Base-by-base conservation (phyloP, 2,888 invertebrate species). In the Drosophila limbata region DNA sequence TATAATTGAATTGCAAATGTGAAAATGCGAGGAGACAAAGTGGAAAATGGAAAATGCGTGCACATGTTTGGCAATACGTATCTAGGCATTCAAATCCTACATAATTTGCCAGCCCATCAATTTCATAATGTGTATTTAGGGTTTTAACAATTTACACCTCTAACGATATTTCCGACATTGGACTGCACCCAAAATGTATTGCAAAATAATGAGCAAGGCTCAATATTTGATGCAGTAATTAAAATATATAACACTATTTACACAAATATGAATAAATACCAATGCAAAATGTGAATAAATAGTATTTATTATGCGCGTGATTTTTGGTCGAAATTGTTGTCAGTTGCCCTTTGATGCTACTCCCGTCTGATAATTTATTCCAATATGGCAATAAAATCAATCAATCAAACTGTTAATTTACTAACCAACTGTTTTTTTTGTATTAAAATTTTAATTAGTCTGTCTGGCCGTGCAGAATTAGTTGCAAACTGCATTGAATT, bases 321-420 rank as follows among this genome's bases (percentile, higher is more conserved):
- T 83, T 84, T 86, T 84, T 77, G 84, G 84, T 71, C 52, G 61
- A 80, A 79, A 74, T 44, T 21, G 42, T 25, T 42, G 4, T 21
- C 8, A 50, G 15, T 33, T 52, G 28, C n/a, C 25, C 25, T 39
- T 17, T 35, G 37, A 37, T 47, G 37, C 15, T 15, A 1, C 25
- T 19, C 21, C n/a, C 44, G 13, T 11, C 72, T 13, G 73, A 10
- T 51, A 55, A 71, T 72, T 69, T 69, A 60, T 69, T 77, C 66
- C 77, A 73, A 64, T 69, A 67, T 19, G 19, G 66, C 56, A 84
- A 79, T 79, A 59, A 65, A 70, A 64, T 59, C 78, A 79, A 85
- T 84, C 85, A 85, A 85, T 84, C 85, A 84, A 73, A 75, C 73
- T 77, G 77, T 85, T 79, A 85, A 85, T 84, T 84, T 81, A 84